phyloP scores from a whole-genome alignment of 2,797 vertebrate species.

The Danio albolineatus region DNA sequence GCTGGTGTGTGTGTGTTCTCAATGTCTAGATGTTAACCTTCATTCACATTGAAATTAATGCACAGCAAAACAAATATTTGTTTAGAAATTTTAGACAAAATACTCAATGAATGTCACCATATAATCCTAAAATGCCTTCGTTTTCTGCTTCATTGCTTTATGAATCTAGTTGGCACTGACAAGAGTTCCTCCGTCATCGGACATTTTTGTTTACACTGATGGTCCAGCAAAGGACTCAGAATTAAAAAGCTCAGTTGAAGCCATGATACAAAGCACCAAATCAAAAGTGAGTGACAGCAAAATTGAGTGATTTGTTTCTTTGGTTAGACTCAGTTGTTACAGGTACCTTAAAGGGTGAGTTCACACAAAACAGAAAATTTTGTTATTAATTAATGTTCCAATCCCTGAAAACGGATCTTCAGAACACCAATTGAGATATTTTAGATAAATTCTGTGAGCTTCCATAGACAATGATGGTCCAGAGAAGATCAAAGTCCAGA shows the following conservation, averaged over 20 bases:
- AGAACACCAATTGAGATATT: no score
- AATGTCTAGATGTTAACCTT: neutral
- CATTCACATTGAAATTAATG: neutral
- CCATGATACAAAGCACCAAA: constrained; percentile 72
- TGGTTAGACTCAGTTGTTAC: neutral
- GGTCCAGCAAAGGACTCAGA: constrained; percentile 72
- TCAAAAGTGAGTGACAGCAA: constrained; percentile 65
- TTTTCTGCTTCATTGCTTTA: neutral
- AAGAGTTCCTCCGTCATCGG: constrained; percentile 70
- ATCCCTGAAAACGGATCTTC: no score
- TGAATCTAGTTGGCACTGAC: constrained; percentile 72
- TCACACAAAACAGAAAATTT: no score
- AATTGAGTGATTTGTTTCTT: neutral
- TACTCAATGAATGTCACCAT: no score
- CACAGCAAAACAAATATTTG: neutral
- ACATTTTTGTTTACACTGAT: constrained; percentile 80
- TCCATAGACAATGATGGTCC: no score
- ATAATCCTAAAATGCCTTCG: neutral
- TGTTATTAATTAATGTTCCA: no score
- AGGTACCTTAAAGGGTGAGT: neutral
- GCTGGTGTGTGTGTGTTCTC: constrained; percentile 63
- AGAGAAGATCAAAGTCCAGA: no score
- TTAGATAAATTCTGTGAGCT: no score
- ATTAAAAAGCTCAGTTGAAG: constrained; percentile 66
- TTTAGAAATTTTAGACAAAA: neutral